Conservation (phyloP, 1,140 invertebrate genomes). For the Parapsyche elsis region DNA sequence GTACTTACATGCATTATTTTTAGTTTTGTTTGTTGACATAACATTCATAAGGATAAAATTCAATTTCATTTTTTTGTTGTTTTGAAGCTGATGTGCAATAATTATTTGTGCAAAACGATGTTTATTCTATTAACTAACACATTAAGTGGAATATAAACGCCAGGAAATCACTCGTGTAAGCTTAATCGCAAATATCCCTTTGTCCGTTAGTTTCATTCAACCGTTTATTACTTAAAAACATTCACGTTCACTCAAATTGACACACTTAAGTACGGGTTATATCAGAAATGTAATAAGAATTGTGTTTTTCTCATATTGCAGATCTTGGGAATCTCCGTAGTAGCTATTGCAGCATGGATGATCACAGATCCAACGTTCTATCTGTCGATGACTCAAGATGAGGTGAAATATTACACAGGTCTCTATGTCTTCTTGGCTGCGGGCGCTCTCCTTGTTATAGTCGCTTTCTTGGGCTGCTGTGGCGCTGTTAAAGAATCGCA, state of each 20-base stretch:
- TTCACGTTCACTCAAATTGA: too few relatives aligned
- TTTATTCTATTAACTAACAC: neutral
- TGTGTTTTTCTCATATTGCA: constrained; percentile 60
- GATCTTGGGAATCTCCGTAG: constrained; percentile 77
- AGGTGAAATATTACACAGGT: constrained; percentile 77
- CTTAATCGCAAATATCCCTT: neutral
- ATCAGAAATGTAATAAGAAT: too few relatives aligned
- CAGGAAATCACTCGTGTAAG: neutral
- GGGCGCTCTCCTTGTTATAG: constrained; percentile 83
- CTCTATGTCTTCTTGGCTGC: constrained; percentile 81
- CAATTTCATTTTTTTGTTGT: too few relatives aligned
- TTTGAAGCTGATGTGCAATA: too few relatives aligned
- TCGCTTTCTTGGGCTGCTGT: constrained; percentile 92
- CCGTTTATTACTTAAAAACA: too few relatives aligned
- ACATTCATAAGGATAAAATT: too few relatives aligned
- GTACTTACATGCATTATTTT: too few relatives aligned
- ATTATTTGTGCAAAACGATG: neutral
- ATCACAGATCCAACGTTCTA: constrained; percentile 80
- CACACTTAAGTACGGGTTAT: too few relatives aligned
- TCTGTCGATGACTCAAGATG: constrained; percentile 75
- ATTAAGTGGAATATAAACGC: neutral
- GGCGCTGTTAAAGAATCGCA: constrained; percentile 88
- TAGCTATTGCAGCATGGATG: constrained; percentile 79
- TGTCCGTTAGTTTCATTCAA: neutral
- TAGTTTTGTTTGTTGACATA: too few relatives aligned